phyloP scores from a whole-genome alignment of 2,113 vertebrate species.

The Eurypyga helias region DNA sequence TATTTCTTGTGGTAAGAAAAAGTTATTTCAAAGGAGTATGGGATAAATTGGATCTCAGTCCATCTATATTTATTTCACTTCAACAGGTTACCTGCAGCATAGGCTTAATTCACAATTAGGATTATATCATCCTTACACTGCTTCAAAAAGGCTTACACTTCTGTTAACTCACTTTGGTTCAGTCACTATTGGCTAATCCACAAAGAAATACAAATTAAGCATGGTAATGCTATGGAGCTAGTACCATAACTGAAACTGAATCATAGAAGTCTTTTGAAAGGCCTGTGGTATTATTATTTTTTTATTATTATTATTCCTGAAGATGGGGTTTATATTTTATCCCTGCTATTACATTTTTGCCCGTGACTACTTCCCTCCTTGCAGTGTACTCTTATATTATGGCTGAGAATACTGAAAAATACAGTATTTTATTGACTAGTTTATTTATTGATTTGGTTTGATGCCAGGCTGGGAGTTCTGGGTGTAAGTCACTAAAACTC shows the following conservation, averaged over 20 bases:
- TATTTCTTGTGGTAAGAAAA: neutral
- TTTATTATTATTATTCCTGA: neutral
- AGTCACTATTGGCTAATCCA: neutral
- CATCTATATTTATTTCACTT: neutral
- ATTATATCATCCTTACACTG: neutral
- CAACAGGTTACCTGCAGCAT: neutral
- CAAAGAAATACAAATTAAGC: neutral
- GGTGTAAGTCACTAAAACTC: neutral
- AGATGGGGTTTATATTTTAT: neutral
- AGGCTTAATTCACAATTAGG: neutral
- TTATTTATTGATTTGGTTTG: neutral
- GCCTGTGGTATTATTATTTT: accelerated
- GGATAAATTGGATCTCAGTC: neutral
- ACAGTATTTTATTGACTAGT: neutral
- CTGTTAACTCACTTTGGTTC: neutral
- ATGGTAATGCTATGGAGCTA: neutral
- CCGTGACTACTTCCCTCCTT: neutral
- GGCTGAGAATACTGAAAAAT: neutral
- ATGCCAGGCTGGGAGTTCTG: neutral
- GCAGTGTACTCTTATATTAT: neutral
- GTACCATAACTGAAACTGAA: neutral
- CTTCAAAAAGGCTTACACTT: neutral
- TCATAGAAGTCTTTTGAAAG: neutral
- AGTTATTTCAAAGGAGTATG: neutral
- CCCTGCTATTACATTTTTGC: neutral